These are phyloP conservation scores for Acanthosepion esculentum DNA, from an alignment of 2,888 invertebrate genomes.

Conservation along the genomic window DNA sequence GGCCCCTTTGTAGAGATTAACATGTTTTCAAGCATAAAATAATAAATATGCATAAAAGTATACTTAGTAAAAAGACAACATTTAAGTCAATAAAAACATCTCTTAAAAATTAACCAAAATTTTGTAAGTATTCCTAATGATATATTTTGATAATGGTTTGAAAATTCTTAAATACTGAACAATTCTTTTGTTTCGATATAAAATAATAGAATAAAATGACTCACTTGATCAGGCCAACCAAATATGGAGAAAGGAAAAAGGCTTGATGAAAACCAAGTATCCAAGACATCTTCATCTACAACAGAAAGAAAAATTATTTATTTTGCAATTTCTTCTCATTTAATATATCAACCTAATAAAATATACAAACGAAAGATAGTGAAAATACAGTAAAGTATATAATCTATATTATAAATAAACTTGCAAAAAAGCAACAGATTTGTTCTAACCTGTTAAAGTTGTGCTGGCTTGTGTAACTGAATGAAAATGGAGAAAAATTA, in stretches of 20 bases:
- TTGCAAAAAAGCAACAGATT: background rate
- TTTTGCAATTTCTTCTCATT: background rate
- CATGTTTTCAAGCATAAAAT: background rate
- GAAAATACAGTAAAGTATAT: background rate
- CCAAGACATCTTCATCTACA: slow-evolving; percentile 93
- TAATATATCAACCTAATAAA: background rate
- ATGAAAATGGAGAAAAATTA: too few species aligned
- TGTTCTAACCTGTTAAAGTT: background rate
- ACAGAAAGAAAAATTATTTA: slow-evolving; percentile 48
- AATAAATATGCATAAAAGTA: background rate
- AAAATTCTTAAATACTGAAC: background rate
- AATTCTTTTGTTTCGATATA: background rate
- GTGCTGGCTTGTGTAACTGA: too few species aligned
- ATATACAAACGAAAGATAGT: background rate
- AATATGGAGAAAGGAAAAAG: slow-evolving; percentile 96
- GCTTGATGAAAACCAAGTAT: slow-evolving; percentile 99
- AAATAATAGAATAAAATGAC: slow-evolving; percentile 23
- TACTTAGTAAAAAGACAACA: background rate
- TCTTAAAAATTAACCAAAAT: background rate
- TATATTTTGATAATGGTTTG: too few species aligned
- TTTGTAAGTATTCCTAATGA: too few species aligned
- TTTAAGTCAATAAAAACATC: background rate
- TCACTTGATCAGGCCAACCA: slow-evolving; percentile 90
- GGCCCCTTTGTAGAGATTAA: background rate
- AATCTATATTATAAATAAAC: background rate